Evolutionary conservation across 2,113 vertebrate genomes (phyloP), one percentile per base, ranked within the genome.

Genomic region (Menura novaehollandiae): DNA sequence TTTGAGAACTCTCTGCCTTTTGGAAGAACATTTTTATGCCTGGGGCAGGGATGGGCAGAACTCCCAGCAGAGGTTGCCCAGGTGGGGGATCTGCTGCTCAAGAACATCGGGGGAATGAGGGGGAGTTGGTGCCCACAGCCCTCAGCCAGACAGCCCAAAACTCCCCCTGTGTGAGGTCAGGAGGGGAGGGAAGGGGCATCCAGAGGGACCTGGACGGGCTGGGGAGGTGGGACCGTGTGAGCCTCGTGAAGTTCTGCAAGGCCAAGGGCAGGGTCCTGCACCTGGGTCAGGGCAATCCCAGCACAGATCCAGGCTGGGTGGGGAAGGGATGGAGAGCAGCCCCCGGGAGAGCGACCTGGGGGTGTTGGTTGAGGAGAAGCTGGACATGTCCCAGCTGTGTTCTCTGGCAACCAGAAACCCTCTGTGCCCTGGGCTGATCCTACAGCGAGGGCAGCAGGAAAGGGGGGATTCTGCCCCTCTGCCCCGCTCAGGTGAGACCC

Each of bases 191-290:
- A 67, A 35, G 60, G 51, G 11, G 10, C 32, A 72, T 1, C 39
- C 68, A 63, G 39, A 32, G 68, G 68, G 58, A 32, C 8, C 56
- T 11, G 55, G 41, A 0, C 0, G 6, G 81, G 59, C 43, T 66
- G 52, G 10, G 11, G 26, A 52, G 44, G 7, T 22, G 62, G 37
- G 4, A 32, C 7, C 27, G 14, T 49, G 44, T 1, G 72, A 26
- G 4, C 44, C 30, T 2, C 14, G 18, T 1, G 39, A 9, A 1
- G 47, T 0, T 10, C 56, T 32, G 0, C 39, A 27, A 2, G 47
- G 47, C 26, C 68, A 7, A 6, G 49, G 3, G 33, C 69, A 28
- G 39, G 9, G 9, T 22, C 17, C 69, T 85, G 69, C 27, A 2
- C 11, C 28, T 20, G 60, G 32, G 2, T 4, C 43, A 43, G 67